These are phyloP conservation scores for Tethya wilhelma DNA, from an alignment of 37 sponge, comb jelly and placozoan genomes.

Conservation along the genomic window DNA sequence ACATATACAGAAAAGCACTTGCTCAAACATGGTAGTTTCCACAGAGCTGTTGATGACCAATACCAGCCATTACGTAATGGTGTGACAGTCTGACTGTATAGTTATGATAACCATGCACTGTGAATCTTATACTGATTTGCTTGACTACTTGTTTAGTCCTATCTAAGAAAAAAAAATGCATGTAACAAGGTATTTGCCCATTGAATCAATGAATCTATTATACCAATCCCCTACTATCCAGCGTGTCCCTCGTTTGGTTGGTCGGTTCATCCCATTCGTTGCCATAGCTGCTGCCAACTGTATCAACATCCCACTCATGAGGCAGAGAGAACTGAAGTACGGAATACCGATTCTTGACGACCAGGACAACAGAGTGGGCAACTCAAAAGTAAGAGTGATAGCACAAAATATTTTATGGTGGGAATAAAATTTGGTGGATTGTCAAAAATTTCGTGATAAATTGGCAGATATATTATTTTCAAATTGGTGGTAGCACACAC, in stretches of 20 bases:
- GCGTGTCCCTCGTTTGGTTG: conserved; percentile 79
- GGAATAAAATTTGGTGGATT: too few species aligned
- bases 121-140: not conserved
- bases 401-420: not conserved
- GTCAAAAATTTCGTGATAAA: not conserved
- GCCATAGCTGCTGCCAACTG: conserved; percentile 95
- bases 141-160: not conserved
- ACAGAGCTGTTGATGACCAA: too few species aligned
- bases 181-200: not conserved
- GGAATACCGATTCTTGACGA: conserved; percentile 66
- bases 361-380: conserved; percentile 68
- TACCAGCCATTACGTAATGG: too few species aligned
- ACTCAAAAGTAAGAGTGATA: conserved; percentile 55
- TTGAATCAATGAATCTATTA: not conserved
- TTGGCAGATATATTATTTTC: not conserved
- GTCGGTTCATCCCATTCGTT: conserved; percentile 85
- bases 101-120: too few species aligned
- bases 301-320: conserved; percentile 94
- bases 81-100: too few species aligned
- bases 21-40: too few species aligned
- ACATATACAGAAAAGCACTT: too few species aligned
- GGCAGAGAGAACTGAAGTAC: conserved; percentile 78
- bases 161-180: too few species aligned
- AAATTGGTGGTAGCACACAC: not conserved
- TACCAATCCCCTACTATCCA: conserved; percentile 1